Evolutionary conservation across 2,113 vertebrate genomes (phyloP).

Genomic region (Tyto alba): DNA sequence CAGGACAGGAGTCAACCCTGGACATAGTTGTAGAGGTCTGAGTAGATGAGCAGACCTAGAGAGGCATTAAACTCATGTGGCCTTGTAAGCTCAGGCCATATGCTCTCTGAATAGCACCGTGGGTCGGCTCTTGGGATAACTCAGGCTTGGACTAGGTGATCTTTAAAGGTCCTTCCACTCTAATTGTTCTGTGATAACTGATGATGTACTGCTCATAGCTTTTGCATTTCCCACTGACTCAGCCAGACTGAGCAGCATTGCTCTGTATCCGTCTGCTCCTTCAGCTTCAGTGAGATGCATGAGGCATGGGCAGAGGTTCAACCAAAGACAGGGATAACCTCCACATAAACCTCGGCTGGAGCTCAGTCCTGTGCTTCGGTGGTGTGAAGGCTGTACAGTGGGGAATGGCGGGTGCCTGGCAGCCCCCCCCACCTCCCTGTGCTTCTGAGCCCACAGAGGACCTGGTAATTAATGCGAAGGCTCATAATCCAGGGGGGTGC

Average conservation of each 20-base stretch:
- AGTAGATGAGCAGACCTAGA: background rate
- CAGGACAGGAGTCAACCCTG: no score
- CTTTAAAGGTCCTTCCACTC: background rate
- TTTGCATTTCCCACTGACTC: background rate
- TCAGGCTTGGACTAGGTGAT: background rate
- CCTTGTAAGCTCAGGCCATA: background rate
- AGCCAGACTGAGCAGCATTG: background rate
- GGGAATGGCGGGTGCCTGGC: background rate
- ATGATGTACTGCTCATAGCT: background rate
- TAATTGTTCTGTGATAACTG: background rate
- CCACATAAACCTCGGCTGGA: background rate
- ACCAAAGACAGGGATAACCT: background rate
- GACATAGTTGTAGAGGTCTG: background rate
- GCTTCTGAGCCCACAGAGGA: background rate
- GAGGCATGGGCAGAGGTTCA: background rate
- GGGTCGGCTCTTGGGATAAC: background rate
- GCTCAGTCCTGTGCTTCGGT: background rate
- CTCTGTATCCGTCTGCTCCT: background rate
- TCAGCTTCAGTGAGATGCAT: accelerated
- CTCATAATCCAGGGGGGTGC: background rate
- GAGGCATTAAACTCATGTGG: background rate
- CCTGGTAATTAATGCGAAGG: background rate
- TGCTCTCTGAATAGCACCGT: background rate
- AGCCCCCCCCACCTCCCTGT: accelerated
- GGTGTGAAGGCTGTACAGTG: no score